Evolutionary conservation across 2,797 vertebrate genomes (phyloP).

Genomic region (Cyprinodon diabolis): DNA sequence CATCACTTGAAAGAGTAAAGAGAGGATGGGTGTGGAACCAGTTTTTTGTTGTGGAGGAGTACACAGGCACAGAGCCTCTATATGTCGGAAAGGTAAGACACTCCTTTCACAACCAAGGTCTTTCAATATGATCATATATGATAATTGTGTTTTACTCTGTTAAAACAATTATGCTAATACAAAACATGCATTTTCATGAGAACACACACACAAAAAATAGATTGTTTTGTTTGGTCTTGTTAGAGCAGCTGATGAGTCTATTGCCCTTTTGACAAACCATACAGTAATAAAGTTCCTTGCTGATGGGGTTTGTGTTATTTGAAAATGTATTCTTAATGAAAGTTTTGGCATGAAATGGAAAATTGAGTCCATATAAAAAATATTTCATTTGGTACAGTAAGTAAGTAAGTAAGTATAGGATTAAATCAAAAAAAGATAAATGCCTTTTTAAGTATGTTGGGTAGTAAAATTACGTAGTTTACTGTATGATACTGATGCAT

Average conservation of each 20-base stretch:
- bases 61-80: conserved; percentile 95
- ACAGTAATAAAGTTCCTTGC: background rate
- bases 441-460: background rate
- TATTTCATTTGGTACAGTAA: background rate
- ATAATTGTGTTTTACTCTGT: background rate
- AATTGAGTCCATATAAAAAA: background rate
- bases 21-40: conserved; percentile 99
- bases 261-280: background rate
- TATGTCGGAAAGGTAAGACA: conserved; percentile 96
- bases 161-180: no score
- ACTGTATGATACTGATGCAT: no score
- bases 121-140: background rate
- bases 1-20: conserved; percentile 88
- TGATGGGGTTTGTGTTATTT: background rate
- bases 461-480: background rate
- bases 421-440: background rate
- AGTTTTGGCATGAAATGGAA: conserved; percentile 80
- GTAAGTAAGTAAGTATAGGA: background rate
- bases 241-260: background rate
- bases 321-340: background rate
- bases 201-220: background rate
- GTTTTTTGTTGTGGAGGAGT: conserved; percentile 99
- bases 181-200: background rate
- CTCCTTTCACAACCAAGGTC: background rate
- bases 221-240: background rate